A percentile compares a stretch with the other conserved stretches of the same genome.
phyloP scores from a whole-genome alignment of 1,140 invertebrate species.

The Eumeta japonica region DNA sequence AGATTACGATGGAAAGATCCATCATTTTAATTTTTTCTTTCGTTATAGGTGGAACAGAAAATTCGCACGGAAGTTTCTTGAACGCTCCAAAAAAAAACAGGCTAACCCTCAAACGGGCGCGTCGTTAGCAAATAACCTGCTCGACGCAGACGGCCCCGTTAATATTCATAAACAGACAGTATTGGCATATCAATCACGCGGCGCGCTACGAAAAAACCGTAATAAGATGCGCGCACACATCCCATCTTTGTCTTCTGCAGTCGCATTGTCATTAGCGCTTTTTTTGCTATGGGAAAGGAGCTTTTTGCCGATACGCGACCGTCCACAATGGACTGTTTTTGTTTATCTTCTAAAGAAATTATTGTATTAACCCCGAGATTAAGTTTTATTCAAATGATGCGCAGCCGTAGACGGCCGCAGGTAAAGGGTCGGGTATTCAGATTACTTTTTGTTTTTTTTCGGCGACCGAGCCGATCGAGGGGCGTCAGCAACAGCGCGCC shows the following conservation, averaged over 20 bases:
- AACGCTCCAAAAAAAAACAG: constrained; percentile 18
- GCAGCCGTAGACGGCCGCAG: constrained; percentile 9
- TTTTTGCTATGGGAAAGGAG: constrained; percentile 15
- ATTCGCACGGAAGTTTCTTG: constrained; percentile 31
- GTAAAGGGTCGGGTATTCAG: no score
- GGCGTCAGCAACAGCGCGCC: no score
- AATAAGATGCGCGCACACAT: constrained; percentile 29
- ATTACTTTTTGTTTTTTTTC: no score
- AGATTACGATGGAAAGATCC: no score
- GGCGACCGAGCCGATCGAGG: no score
- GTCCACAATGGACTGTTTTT: constrained; percentile 29
- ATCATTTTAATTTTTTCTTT: no score
- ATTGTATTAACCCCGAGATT: no score
- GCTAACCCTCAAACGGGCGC: no score
- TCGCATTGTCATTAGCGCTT: constrained; percentile 36
- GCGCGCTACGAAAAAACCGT: constrained; percentile 27
- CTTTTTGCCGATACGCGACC: constrained; percentile 7
- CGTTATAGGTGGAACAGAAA: no score
- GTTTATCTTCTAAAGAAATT: constrained; percentile 32
- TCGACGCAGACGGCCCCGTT: constrained; percentile 23
- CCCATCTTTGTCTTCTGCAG: constrained; percentile 24
- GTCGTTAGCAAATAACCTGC: constrained; percentile 25
- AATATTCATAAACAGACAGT: constrained; percentile 32
- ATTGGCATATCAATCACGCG: constrained; percentile 41
- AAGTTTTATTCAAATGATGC: constrained; percentile 19